Conservation (phyloP, 1,140 invertebrate genomes). For the Cydia fagiglandana region DNA sequence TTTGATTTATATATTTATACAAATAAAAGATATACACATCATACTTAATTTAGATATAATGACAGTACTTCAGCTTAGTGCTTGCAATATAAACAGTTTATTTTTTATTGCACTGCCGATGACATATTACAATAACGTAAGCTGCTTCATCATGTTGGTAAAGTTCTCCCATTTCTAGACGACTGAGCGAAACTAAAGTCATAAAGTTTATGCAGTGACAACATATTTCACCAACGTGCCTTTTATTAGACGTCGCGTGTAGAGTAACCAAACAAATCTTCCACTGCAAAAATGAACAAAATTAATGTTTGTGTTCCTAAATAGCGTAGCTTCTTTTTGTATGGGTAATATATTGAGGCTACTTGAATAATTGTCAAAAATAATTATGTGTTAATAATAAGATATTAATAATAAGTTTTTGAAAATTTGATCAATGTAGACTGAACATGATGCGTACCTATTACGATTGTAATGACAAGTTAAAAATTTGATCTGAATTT, state of each 20-base stretch:
- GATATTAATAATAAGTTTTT: too few species aligned
- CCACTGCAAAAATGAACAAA: not conserved
- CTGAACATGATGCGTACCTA: too few species aligned
- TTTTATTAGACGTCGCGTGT: constrained; percentile 65
- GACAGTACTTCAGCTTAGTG: not conserved
- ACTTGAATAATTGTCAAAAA: too few species aligned
- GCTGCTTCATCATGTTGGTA: constrained; percentile 44
- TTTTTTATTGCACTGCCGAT: constrained; percentile 49
- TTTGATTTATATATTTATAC: not conserved
- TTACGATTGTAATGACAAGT: too few species aligned
- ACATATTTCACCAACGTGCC: constrained; percentile 72
- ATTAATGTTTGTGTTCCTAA: not conserved
- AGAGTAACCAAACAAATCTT: constrained; percentile 5
- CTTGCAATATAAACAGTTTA: constrained; percentile 21
- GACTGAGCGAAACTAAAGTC: constrained; percentile 66
- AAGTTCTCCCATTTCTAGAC: constrained; percentile 60
- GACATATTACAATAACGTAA: constrained; percentile 54
- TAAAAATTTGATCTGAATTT: too few species aligned
- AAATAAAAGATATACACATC: too few species aligned
- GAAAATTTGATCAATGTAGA: too few species aligned
- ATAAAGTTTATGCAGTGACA: constrained; percentile 76
- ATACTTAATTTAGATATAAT: not conserved
- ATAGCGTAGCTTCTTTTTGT: not conserved
- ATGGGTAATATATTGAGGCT: too few species aligned
- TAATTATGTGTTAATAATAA: too few species aligned